Base-by-base conservation (phyloP, 2,797 vertebrate genomes). In the Enteromius unitaeniatus region DNA sequence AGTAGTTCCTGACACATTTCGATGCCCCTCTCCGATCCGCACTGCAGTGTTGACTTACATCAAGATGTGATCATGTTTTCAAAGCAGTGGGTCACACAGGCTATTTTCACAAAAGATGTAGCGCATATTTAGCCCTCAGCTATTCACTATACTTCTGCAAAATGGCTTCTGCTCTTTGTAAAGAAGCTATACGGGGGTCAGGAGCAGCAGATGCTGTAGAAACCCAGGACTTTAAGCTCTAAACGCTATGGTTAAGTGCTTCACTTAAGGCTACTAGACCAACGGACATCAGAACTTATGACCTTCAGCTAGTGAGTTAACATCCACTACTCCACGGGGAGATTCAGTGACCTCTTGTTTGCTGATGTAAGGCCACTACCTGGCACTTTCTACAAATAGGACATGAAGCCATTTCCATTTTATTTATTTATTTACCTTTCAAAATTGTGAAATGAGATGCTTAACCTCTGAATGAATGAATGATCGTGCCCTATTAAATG, bases 91-190 rank as follows among this genome's bases (percentile, higher is more conserved):
- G 64, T 83, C 82, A 78, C 26, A 6, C 8, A 55, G 82, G 62
- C 62, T 42, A 45, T 64, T 75, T 82, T 75, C 70, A 67, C 70
- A 82, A 82, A 62, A 53, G n/a, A 82, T 65, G 81, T 53, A 82
- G 45, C 26, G 28, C 45, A 65, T 11, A 55, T 42, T 55, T 67
- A 67, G 49, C 64, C 47, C 51, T 53, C 65, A 67, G 81, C 77
- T 69, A 76, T 47, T 69, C 64, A 53, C 23, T 5, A 65, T 1
- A 23, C 8, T 13, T 77, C 74, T 31, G 68, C 51, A 55, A 65
- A 47, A 45, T 65, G n/a, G 55, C 40, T 78, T 28, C 31, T 64
- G 70, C 60, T 53, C 58, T 67, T 82, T 76, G 47, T 28, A 45
- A 55, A 75, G 34, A 23, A 53, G 34, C 79, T 69, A 45, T 81